phyloP scores from a whole-genome alignment of 2,113 vertebrate species.

The Gymnorhina tibicen region DNA sequence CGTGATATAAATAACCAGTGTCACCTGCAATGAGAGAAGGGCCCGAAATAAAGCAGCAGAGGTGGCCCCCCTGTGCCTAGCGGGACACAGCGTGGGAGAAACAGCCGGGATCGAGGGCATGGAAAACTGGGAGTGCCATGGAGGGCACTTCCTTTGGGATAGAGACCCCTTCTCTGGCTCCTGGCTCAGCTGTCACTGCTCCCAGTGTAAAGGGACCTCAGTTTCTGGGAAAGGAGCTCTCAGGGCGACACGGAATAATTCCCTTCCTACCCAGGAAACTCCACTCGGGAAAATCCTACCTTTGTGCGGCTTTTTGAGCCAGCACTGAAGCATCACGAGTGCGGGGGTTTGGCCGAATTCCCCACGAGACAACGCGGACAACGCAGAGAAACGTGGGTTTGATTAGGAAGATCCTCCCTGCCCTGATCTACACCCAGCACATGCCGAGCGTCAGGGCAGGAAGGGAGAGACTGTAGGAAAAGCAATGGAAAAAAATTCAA shows the following conservation, averaged over 20 bases:
- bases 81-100: not conserved
- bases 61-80: not conserved
- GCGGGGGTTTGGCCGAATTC: not conserved
- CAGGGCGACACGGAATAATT: not conserved
- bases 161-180: not conserved
- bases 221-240: not conserved
- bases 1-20: slow-evolving; percentile 31
- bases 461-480: not conserved
- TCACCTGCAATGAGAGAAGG: slow-evolving; percentile 19
- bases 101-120: not conserved
- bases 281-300: not conserved
- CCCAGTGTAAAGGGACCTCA: no score
- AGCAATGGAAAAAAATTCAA: not conserved
- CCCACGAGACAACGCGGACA: not conserved
- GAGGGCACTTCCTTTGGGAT: not conserved
- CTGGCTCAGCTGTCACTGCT: not conserved
- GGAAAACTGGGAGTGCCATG: not conserved
- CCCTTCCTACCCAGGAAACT: not conserved
- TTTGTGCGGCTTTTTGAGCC: not conserved
- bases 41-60: slow-evolving; percentile 14
- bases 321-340: not conserved
- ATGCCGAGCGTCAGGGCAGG: not conserved
- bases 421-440: not conserved
- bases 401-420: not conserved
- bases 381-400: not conserved